Evolutionary conservation across 1,140 invertebrate species (phyloP).

Genomic region (Ips nitidus): DNA sequence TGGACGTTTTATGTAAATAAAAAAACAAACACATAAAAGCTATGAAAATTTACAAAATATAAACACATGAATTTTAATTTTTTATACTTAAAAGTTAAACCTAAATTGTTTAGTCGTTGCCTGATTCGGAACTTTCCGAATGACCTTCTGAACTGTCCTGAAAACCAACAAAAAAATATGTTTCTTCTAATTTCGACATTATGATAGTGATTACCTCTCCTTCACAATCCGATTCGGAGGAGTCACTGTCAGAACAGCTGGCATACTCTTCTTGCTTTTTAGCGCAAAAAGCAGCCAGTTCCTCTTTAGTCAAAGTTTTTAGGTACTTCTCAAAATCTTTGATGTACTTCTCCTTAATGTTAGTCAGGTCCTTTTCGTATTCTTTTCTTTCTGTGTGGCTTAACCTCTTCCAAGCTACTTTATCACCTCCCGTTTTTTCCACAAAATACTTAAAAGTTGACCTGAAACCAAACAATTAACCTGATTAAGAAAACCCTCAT

Average conservation of each 20-base stretch:
- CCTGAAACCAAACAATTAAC: constrained; percentile 40
- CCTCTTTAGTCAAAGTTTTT: constrained; percentile 50
- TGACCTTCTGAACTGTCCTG: no score
- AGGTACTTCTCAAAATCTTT: constrained; percentile 53
- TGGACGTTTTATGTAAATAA: no score
- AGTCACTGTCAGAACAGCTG: constrained; percentile 22
- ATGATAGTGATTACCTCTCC: background rate
- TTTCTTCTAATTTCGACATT: no score
- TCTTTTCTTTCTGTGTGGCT: constrained; percentile 47
- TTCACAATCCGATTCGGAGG: constrained; percentile 5
- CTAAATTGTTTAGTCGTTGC: no score
- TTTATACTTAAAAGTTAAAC: no score
- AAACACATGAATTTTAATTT: no score
- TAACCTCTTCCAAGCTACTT: constrained; percentile 50
- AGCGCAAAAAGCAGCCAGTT: constrained; percentile 46
- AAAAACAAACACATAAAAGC: no score
- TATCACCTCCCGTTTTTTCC: constrained; percentile 47
- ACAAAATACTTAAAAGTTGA: constrained; percentile 52
- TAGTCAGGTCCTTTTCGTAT: constrained; percentile 48
- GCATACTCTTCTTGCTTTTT: constrained; percentile 14
- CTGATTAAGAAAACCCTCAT: constrained; percentile 3
- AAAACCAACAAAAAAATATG: no score
- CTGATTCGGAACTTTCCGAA: no score
- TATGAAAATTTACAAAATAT: no score
- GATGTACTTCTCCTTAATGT: constrained; percentile 52